Evolutionary conservation across 2,888 invertebrate genomes (phyloP).

Genomic region (Zonitis immaculata): DNA sequence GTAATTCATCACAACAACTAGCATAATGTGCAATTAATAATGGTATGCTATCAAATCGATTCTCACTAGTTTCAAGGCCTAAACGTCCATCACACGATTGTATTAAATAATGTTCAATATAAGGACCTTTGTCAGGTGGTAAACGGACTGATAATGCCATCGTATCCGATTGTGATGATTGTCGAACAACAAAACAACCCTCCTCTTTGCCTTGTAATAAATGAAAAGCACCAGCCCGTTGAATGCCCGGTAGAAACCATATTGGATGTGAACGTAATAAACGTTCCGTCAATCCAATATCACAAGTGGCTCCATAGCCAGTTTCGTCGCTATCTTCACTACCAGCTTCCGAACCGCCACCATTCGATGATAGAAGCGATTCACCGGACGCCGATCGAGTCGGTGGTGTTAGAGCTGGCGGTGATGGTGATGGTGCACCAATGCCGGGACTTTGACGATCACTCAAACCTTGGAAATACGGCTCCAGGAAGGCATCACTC

Average conservation of each 20-base stretch:
- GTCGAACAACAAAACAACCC: conserved; percentile 92
- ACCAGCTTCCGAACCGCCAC: conserved; percentile 55
- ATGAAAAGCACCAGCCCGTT: conserved; percentile 89
- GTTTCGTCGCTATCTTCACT: conserved; percentile 52
- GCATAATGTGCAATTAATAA: conserved; percentile 91
- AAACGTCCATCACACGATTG: conserved; percentile 77
- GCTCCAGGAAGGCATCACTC: conserved; percentile 68
- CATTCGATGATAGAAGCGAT: conserved; percentile 60
- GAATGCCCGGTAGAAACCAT: conserved; percentile 93
- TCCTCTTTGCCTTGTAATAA: conserved; percentile 89
- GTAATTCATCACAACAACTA: conserved; percentile 89
- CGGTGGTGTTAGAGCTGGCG: conserved; percentile 43
- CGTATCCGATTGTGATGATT: conserved; percentile 88
- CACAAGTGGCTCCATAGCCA: conserved; percentile 71
- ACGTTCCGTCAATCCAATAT: conserved; percentile 80
- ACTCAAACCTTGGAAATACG: conserved; percentile 62
- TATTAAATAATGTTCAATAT: conserved; percentile 94
- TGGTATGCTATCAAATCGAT: conserved; percentile 89
- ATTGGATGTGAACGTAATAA: conserved; percentile 89
- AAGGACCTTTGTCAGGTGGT: conserved; percentile 80
- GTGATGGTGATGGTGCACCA: conserved; percentile 49
- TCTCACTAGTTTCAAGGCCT: conserved; percentile 88
- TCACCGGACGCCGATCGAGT: conserved; percentile 53
- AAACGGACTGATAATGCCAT: conserved; percentile 93
- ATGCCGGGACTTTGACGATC: conserved; percentile 41